Percentiles rank a stretch among this genome's conserved stretches.
Conservation (phyloP, 2,113 vertebrate genomes). For the Aplodontia rufa region DNA sequence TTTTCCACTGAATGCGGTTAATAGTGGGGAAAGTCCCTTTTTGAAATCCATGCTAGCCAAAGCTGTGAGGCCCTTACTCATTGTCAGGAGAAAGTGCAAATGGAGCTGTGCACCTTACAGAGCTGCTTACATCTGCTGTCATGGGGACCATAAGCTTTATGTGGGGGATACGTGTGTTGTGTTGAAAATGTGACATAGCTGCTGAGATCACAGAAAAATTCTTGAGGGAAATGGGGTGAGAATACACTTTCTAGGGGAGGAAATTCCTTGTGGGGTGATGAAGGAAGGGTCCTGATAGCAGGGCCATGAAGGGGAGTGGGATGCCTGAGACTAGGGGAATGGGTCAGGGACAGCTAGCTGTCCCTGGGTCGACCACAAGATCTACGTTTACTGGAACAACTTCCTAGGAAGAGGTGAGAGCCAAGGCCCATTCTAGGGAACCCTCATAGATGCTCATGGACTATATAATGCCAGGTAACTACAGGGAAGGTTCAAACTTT, state of each 20-base stretch:
- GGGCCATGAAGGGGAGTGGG: neutral
- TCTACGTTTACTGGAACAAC: neutral
- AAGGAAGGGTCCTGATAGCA: rapidly evolving
- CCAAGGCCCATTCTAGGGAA: neutral
- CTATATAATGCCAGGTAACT: neutral
- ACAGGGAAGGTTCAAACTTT: neutral
- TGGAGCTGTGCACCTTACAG: neutral
- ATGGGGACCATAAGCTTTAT: neutral
- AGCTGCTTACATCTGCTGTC: neutral
- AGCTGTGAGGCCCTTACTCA: neutral
- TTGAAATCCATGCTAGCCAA: neutral
- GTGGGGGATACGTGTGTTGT: neutral
- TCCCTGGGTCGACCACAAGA: neutral
- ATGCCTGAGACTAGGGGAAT: neutral
- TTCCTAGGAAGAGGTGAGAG: neutral
- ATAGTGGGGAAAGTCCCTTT: neutral
- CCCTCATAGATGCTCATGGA: neutral
- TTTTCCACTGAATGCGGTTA: neutral
- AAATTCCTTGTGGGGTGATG: no score
- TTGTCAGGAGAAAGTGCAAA: neutral
- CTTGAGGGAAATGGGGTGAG: neutral
- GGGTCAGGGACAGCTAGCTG: neutral
- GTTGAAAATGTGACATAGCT: neutral
- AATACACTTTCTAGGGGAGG: neutral
- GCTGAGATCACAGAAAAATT: neutral